A percentile compares a stretch with the other conserved stretches of the same genome.
Evolutionary conservation across 2,888 invertebrate species (phyloP).

Genomic region (Magallana nippona): DNA sequence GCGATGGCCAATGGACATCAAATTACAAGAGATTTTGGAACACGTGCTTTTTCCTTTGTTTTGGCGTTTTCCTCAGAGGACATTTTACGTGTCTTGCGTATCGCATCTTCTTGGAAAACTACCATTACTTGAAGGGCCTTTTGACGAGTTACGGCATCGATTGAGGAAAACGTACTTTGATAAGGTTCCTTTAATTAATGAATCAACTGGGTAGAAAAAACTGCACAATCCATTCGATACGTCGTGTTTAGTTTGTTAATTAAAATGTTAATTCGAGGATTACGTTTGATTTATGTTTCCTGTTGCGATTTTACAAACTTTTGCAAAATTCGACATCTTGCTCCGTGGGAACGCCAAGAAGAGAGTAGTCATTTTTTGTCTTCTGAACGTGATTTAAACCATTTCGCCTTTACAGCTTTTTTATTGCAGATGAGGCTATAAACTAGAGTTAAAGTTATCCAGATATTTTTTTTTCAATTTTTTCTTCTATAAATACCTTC

Average conservation of each 20-base stretch:
- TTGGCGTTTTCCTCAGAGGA: background rate
- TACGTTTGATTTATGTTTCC: constrained; percentile 24
- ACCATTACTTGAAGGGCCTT: constrained; percentile 16
- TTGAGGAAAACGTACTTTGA: constrained; percentile 27
- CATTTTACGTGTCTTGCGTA: background rate
- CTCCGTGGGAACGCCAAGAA: constrained; percentile 28
- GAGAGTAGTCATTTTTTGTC: background rate
- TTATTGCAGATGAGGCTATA: constrained; percentile 19
- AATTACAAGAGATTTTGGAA: constrained; percentile 16
- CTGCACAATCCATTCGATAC: constrained; percentile 19
- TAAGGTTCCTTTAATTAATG: constrained; percentile 33
- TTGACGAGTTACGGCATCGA: constrained; percentile 14
- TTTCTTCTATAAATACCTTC: background rate
- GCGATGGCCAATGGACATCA: constrained; percentile 26
- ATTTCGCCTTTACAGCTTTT: constrained; percentile 20
- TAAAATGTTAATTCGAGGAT: constrained; percentile 31
- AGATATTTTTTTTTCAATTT: constrained; percentile 8
- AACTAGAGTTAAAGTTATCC: constrained; percentile 20
- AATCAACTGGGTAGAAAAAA: constrained; percentile 30
- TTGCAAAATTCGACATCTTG: background rate
- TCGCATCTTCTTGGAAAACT: constrained; percentile 15
- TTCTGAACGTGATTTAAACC: constrained; percentile 27
- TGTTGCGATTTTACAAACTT: constrained; percentile 19
- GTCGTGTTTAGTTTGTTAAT: constrained; percentile 26
- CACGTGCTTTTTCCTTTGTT: constrained; percentile 41